Conservation (phyloP, 2,888 invertebrate species). For the Trichogramma dendrolimi region DNA sequence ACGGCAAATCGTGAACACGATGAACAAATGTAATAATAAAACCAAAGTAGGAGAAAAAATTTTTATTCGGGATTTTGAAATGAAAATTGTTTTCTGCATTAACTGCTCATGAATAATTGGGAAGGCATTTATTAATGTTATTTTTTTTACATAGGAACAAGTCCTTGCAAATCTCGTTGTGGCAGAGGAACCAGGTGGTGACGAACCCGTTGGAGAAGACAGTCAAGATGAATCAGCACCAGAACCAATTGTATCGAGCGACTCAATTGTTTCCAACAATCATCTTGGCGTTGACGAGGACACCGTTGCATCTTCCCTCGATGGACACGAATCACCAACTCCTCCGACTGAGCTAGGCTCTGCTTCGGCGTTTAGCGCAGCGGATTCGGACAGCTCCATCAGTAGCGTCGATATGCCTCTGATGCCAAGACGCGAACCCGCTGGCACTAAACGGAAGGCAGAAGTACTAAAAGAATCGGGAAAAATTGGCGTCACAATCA, state of each 20-base stretch:
- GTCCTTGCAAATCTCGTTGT: slow-evolving; percentile 47
- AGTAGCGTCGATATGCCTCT: slow-evolving; percentile 62
- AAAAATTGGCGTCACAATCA: slow-evolving; percentile 87
- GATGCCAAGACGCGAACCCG: slow-evolving; percentile 55
- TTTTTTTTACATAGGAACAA: slow-evolving; percentile 41
- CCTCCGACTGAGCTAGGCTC: slow-evolving; percentile 47
- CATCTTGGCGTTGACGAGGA: slow-evolving; percentile 54
- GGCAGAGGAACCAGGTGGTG: slow-evolving; percentile 49
- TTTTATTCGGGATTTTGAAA: not conserved
- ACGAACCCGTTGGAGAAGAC: slow-evolving; percentile 49
- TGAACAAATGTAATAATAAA: not conserved
- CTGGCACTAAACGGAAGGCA: slow-evolving; percentile 78
- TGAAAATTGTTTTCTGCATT: not conserved
- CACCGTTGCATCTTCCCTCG: slow-evolving; percentile 51
- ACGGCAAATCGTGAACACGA: not conserved
- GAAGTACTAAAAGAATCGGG: slow-evolving; percentile 84
- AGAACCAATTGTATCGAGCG: slow-evolving; percentile 37
- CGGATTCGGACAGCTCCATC: slow-evolving; percentile 58
- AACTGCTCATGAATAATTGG: not conserved
- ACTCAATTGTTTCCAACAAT: slow-evolving; percentile 33
- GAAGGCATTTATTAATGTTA: not conserved
- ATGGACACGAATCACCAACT: slow-evolving; percentile 49
- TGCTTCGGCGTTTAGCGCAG: slow-evolving; percentile 46
- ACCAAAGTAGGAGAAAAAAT: not conserved
- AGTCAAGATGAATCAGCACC: slow-evolving; percentile 50